Evolutionary conservation across 2,888 invertebrate species (phyloP).

Genomic region (Hoplodrina blanda): DNA sequence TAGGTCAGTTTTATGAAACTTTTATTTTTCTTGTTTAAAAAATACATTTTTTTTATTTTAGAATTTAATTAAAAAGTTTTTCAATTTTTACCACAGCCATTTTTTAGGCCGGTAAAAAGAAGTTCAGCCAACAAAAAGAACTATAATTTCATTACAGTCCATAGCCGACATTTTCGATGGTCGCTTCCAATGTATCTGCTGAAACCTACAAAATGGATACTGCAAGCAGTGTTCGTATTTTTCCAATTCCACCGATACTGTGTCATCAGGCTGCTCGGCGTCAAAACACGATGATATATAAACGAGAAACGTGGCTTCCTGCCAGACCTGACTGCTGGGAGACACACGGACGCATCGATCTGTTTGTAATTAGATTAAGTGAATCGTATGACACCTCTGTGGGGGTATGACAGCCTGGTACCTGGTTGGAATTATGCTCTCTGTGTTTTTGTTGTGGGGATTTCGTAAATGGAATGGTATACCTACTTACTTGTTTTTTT

Average conservation of each 20-base stretch:
- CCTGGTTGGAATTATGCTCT: slow-evolving; percentile 17
- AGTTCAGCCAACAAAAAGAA: background rate
- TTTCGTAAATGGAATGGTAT: background rate
- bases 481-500: no score
- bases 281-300: slow-evolving; percentile 89
- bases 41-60: background rate
- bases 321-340: slow-evolving; percentile 78
- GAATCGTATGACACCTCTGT: slow-evolving; percentile 40
- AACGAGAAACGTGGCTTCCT: slow-evolving; percentile 82
- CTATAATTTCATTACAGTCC: no score
- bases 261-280: slow-evolving; percentile 78
- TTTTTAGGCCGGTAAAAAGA: background rate
- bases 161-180: background rate
- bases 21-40: background rate
- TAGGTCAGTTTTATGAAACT: background rate
- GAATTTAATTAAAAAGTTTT: background rate
- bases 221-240: slow-evolving; percentile 65
- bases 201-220: slow-evolving; percentile 42
- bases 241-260: slow-evolving; percentile 70
- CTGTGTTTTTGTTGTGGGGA: background rate
- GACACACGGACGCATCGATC: slow-evolving; percentile 67
- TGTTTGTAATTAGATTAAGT: slow-evolving; percentile 53
- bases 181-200: background rate
- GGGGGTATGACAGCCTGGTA: slow-evolving; percentile 27
- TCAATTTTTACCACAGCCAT: background rate